Base-by-base conservation (phyloP, 2,888 invertebrate species). In the Ganaspis brasiliensis region DNA sequence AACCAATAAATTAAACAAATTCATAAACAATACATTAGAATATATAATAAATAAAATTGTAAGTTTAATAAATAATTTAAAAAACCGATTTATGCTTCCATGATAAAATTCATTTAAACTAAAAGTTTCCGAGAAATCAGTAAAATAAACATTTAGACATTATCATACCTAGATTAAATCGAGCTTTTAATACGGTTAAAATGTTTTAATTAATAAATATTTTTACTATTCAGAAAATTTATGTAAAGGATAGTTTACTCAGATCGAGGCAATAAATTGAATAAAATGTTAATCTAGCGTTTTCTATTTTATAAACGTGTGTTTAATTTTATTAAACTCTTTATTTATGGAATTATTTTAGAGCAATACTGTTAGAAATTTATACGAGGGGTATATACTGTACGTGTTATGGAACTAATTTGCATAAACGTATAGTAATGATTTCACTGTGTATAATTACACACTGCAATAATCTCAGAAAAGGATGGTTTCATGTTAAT, bases 171-270 rank as follows among this genome's bases (percentile, higher is more conserved):
- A 6, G 49, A 49, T 49, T 49, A 49, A 6, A 49, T 16, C 49
- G n/a, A 49, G 49, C 16, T n/a, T n/a, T 49, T 6, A 16, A 45
- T n/a, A n/a, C 5, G n/a, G 6, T n/a, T 49, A n/a, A 49, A 49
- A 49, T 49, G 49, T 49, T n/a, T 49, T 49, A 49, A 49, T 49
- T 49, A 49, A 49, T n/a, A 49, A 49, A 49, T n/a, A n/a, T n/a
- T 49, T 49, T 49, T 49, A n/a, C 6, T 3, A 45, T n/a, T 6
- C n/a, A 6, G n/a, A 49, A 49, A 49, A 49, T 49, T 49, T 49
- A 49, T 49, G 49, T n/a, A 49, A 49, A 49, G 49, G n/a, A n/a
- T 49, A 49, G 49, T 49, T 49, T 49, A 49, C 6, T 16, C 16
- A 49, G 49, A 49, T n/a, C 49, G 49, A n/a, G 49, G 49, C 6